These are phyloP conservation scores for human DNA, from an alignment of 2,113 vertebrate species.

Conservation along the genomic window GRCh38 chr1:43681501-43682000, in stretches of 20 bases:
- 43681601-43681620: not conserved
- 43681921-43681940: not conserved
- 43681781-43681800: not conserved
- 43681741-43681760: not conserved
- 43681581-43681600: not conserved
- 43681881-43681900: not conserved
- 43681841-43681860: not conserved
- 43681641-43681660: not conserved
- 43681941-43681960: not conserved
- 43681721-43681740: not conserved
- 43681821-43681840: not conserved
- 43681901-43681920: not conserved
- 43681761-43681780: not conserved
- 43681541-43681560: accelerated
- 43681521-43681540: not conserved
- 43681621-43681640: not conserved
- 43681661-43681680: not conserved
- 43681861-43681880: not conserved
- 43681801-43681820: slow-evolving; percentile 30
- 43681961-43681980: not conserved
- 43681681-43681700: not conserved
- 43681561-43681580: not conserved
- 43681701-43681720: not conserved
- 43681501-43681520: accelerated
- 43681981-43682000: no score